Evolutionary conservation across 2,797 vertebrate species (phyloP).

Genomic region (Telmatherina bonti): DNA sequence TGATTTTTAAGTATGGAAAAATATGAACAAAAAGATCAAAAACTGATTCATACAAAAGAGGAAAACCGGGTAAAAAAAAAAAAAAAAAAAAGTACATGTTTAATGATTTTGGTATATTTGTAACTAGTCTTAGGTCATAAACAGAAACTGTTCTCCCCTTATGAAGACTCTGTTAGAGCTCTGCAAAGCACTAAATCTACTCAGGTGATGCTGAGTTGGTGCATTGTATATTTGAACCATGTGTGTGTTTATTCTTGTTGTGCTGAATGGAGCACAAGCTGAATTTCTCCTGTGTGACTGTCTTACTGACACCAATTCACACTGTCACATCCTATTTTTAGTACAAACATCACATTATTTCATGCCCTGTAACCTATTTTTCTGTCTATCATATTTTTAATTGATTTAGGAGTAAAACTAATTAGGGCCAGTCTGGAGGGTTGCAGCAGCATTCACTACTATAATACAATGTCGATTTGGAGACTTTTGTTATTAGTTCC

Average conservation of each 20-base stretch:
- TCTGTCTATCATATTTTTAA: conserved; percentile 49
- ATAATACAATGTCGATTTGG: neutral
- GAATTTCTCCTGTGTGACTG: conserved; percentile 35
- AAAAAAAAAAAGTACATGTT: neutral
- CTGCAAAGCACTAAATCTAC: conserved; percentile 1
- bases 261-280: conserved; percentile 40
- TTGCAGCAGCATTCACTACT: conserved; percentile 9
- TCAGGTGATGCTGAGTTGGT: neutral
- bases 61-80: too few relatives aligned
- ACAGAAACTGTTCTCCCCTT: neutral
- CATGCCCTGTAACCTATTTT: conserved; percentile 38
- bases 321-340: conserved; percentile 57
- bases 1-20: neutral
- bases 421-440: conserved; percentile 14
- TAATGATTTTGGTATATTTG: neutral
- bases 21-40: neutral
- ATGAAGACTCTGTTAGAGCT: conserved; percentile 5
- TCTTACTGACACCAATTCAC: conserved; percentile 68
- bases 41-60: neutral
- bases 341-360: conserved; percentile 33
- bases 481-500: conserved; percentile 3
- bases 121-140: neutral
- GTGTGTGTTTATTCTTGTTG: conserved; percentile 13
- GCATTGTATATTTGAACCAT: conserved; percentile 4
- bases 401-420: conserved; percentile 41